A percentile compares a stretch with the other conserved stretches of the same genome.
phyloP scores from a whole-genome alignment of 2,113 vertebrate genomes.

The Chlorodrepanis virens region DNA sequence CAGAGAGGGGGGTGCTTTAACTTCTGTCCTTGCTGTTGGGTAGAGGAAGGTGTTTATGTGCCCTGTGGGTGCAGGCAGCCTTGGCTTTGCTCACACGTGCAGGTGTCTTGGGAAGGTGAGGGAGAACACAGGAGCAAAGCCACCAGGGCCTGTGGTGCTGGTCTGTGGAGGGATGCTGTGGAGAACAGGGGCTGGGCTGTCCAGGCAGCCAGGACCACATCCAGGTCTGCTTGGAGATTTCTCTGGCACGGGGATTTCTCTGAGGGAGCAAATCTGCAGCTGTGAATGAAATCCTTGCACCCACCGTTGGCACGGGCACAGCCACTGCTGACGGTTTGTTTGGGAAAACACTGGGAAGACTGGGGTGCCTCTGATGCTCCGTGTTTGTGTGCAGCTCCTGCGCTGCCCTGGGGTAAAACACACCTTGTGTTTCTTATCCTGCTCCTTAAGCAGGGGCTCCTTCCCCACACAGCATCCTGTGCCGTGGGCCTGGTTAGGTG shows the following conservation, averaged over 20 bases:
- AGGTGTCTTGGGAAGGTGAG: not conserved
- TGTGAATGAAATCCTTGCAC: not conserved
- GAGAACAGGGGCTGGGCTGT: not conserved
- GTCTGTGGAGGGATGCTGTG: not conserved
- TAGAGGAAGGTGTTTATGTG: not conserved
- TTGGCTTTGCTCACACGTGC: not conserved
- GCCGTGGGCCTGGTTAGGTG: not conserved
- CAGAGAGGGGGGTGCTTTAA: not conserved
- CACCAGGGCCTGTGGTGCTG: not conserved
- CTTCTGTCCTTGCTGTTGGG: not conserved
- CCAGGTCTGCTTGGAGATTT: not conserved
- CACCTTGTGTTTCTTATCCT: not conserved
- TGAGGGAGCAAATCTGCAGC: not conserved
- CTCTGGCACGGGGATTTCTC: not conserved
- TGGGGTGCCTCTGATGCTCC: not conserved
- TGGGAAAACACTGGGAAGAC: not conserved
- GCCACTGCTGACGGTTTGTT: not conserved
- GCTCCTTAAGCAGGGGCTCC: not conserved
- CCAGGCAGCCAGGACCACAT: not conserved
- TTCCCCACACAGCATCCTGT: not conserved
- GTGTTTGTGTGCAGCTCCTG: not conserved
- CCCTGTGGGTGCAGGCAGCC: not conserved
- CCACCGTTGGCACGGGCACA: rapidly evolving
- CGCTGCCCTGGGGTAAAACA: not conserved
- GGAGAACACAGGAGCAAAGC: not conserved